A percentile compares a stretch with the other conserved stretches of the same genome.
Conservation (phyloP, 2,797 vertebrate genomes). For the Tarsius wallacei region DNA sequence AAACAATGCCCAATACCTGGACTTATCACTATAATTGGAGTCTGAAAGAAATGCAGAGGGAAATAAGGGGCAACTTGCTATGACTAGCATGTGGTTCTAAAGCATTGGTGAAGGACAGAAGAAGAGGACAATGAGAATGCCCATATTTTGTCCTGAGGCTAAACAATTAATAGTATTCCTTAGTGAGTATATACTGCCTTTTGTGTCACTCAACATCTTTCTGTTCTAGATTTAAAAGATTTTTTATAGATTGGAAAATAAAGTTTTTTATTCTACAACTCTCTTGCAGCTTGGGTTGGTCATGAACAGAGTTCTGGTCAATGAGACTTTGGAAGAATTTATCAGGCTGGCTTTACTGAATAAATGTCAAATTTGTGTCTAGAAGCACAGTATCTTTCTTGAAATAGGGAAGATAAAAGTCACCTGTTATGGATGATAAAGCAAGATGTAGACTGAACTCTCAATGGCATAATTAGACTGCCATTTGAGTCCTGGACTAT, state of each 20-base stretch:
- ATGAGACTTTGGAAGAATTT: conserved; percentile 11
- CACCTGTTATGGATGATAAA: neutral
- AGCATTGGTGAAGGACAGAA: neutral
- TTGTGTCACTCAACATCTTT: neutral
- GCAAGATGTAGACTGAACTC: neutral
- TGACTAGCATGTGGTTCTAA: conserved; percentile 30
- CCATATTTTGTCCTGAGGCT: neutral
- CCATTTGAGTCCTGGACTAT: neutral
- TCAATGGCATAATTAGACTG: neutral
- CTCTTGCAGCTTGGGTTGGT: neutral
- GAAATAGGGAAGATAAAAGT: conserved; percentile 24
- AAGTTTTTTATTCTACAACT: conserved; percentile 28
- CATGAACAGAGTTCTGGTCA: neutral
- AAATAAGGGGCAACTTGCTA: neutral
- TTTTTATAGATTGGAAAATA: conserved; percentile 37
- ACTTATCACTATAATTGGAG: neutral
- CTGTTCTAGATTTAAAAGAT: neutral
- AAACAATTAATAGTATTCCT: conserved; percentile 11
- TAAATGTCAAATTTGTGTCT: conserved; percentile 29
- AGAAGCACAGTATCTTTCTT: neutral
- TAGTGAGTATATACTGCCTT: neutral
- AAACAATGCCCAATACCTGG: neutral
- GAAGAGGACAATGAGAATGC: conserved; percentile 2
- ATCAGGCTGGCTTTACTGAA: neutral
- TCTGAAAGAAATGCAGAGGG: neutral